Conservation (phyloP, 2,888 invertebrate genomes). For the Drosophila paramelanica region DNA sequence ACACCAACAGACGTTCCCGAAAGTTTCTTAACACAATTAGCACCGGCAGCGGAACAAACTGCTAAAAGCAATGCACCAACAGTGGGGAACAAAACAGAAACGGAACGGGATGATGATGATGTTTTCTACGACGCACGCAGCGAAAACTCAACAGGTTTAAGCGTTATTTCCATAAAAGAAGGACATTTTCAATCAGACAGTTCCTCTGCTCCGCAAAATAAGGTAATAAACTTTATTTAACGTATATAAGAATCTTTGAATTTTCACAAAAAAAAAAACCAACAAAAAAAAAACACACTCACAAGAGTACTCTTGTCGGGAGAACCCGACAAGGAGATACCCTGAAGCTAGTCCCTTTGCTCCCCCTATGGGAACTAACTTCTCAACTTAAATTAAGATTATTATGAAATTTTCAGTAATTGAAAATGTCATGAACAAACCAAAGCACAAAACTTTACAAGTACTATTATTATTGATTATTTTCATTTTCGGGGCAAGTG, state of each 20-base stretch:
- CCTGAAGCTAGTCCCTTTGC: too few species aligned
- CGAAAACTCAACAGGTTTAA: constrained; percentile 73
- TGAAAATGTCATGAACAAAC: too few species aligned
- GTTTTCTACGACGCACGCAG: constrained; percentile 84
- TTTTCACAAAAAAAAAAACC: not conserved
- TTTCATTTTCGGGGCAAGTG: too few species aligned
- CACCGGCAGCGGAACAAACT: constrained; percentile 18
- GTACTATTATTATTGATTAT: too few species aligned
- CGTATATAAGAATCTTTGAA: not conserved
- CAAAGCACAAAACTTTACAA: too few species aligned
- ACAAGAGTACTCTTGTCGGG: too few species aligned
- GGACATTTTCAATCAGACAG: not conserved
- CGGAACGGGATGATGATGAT: constrained; percentile 79
- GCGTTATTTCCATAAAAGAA: constrained; percentile 9
- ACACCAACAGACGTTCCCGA: not conserved
- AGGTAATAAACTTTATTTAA: constrained; percentile 39
- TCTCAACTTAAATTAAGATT: too few species aligned
- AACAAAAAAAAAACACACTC: not conserved
- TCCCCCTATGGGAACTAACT: too few species aligned
- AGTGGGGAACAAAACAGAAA: constrained; percentile 28
- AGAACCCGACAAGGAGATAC: too few species aligned
- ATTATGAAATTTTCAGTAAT: too few species aligned
- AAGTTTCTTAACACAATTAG: constrained; percentile 20
- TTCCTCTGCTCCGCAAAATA: constrained; percentile 9
- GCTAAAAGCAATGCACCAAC: constrained; percentile 29